Base-by-base conservation (phyloP, 2,888 invertebrate species). In the Lasioglossum zephyrum region DNA sequence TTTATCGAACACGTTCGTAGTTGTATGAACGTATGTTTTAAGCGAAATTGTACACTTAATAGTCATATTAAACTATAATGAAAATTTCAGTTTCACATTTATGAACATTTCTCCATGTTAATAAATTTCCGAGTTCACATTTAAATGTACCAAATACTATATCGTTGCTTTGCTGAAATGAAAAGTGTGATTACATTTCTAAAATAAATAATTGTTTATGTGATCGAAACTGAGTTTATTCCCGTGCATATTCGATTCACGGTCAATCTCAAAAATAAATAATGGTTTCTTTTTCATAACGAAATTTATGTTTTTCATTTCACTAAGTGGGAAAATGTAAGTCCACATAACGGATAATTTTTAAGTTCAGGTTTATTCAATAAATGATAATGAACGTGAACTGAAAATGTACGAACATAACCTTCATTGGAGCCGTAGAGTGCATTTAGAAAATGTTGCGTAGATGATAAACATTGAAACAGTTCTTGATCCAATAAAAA, bases 21-120 rank as follows among this genome's bases (percentile, higher is more conserved):
- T 39, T 5, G 39, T 39, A 39, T 4, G 5, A 4, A 39, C 39
- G 26, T 82, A 73, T 49, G 74, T 22, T 18, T 63, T 47, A 74
- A 26, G 57, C 16, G 16, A 77, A 49, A 72, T 73, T 85, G 49
- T 82, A 77, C 75, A 78, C 53, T 75, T 36, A 74, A 36, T 69
- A 39, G 49, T 41, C 39, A n/a, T 70, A 70, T 41, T n/a, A n/a
- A n/a, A 41, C 41, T 39, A 41, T 70, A 41, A 41, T 22, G 79
- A 57, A 70, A 77, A 79, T 82, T 76, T 8, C 1, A 44, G 41
- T 44, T n/a, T 41, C 6, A 70, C 6, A 70, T 70, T 41, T n/a
- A 70, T 70, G n/a, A 31, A 63, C 63, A 18, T 31, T 63, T 8
- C 2, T 18, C 63, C 31, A 31, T 63, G 3, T 31, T 63, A 57